Conservation (phyloP, 2,888 invertebrate genomes). For the Sphaeridia pumilis region DNA sequence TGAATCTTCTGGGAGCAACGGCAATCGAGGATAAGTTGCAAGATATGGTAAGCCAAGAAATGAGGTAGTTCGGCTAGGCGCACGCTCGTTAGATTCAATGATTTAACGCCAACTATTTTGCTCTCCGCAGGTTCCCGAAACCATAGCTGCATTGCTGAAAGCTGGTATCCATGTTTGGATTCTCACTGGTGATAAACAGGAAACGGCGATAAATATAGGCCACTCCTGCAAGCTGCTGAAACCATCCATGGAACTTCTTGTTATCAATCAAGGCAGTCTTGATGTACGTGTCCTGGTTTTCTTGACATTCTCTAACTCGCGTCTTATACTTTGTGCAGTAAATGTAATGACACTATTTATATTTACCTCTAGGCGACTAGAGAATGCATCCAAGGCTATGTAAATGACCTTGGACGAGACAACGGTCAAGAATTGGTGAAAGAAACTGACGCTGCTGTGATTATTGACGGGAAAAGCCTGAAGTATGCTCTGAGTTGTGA, state of each 20-base stretch:
- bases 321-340: not conserved
- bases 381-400: conserved; percentile 35
- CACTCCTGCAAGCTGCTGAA: conserved; percentile 81
- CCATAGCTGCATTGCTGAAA: conserved; percentile 78
- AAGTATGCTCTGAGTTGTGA: conserved; percentile 88
- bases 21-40: conserved; percentile 97
- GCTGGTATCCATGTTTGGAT: conserved; percentile 98
- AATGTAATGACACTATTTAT: not conserved
- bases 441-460: conserved; percentile 69
- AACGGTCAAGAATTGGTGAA: conserved; percentile 41
- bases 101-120: not conserved
- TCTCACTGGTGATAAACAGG: conserved; percentile 97
- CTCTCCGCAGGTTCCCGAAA: conserved; percentile 85
- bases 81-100: too few relatives aligned
- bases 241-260: conserved; percentile 70
- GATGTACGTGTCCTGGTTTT: conserved; percentile 56
- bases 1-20: conserved; percentile 82
- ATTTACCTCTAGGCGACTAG: conserved; percentile 34
- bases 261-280: conserved; percentile 79
- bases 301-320: not conserved
- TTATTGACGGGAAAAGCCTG: conserved; percentile 90
- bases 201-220: conserved; percentile 99
- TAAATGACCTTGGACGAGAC: conserved; percentile 34
- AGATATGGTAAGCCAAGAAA: conserved; percentile 49
- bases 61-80: not conserved